Evolutionary conservation across 1,140 invertebrate species (phyloP).

Genomic region (Caenorhabditis inopinata): DNA sequence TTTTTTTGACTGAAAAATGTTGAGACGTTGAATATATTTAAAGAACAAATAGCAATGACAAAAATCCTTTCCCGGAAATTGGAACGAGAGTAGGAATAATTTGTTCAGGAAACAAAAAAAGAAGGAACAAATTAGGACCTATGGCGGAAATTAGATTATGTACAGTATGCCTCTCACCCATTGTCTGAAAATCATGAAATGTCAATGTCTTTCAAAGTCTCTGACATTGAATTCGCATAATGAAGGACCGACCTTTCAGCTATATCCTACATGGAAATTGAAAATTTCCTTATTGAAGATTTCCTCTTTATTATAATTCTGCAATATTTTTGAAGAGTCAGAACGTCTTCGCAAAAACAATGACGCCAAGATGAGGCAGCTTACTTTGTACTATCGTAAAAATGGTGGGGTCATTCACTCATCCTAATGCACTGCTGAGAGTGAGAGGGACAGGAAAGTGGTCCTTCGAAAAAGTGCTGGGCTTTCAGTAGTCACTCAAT

Average conservation of each 20-base stretch:
- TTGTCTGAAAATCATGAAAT: background rate
- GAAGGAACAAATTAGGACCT: background rate
- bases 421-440: constrained; percentile 32
- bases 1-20: background rate
- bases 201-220: background rate
- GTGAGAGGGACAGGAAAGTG: background rate
- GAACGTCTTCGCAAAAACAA: background rate
- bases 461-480: background rate
- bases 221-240: too few species aligned
- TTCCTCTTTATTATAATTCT: too few species aligned
- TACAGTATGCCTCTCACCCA: background rate
- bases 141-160: background rate
- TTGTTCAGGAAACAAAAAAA: background rate
- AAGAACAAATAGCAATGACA: background rate
- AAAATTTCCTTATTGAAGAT: too few species aligned
- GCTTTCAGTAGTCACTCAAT: constrained; percentile 23
- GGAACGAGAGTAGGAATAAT: background rate
- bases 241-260: too few species aligned
- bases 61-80: background rate
- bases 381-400: constrained; percentile 21
- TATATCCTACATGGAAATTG: too few species aligned
- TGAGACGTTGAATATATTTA: background rate
- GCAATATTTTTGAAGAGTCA: too few species aligned
- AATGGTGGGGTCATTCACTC: constrained; percentile 25
- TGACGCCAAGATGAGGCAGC: background rate